Evolutionary conservation across 2,888 invertebrate genomes (phyloP), one percentile per base, ranked within the genome.

Genomic region (Clusia tigrina): DNA sequence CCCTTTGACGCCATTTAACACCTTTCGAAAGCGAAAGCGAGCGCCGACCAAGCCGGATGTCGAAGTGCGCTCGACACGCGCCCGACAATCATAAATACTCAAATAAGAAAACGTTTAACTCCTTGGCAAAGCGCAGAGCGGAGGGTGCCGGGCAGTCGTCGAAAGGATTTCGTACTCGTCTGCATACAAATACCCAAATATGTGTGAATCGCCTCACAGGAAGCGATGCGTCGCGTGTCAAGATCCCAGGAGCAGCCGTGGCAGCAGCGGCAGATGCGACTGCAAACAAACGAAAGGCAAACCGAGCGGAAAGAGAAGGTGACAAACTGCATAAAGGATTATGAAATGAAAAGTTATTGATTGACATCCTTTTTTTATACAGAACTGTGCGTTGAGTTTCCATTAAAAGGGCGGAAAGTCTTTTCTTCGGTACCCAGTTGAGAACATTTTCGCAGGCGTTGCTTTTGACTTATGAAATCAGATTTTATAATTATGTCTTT

Each of bases 11-110:
- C 67, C 65, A 65, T 65, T 54, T 56, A 55, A 65, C 67, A 65
- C 67, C 65, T 67, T 65, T 54, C 42, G 53, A 53, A 48, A 58
- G 22, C 32, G 26, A 59, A 46, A 53, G 15, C 26, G 58, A 38
- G 9, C n/a, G n/a, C n/a, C n/a, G n/a, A n/a, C n/a, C n/a, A n/a
- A 38, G 61, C 59, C 66, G 62, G 58, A 62, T 60, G 57, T 38
- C 62, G 61, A 64, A 73, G 76, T 74, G 80, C 76, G 78, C 57
- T 60, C 56, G 77, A 68, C 78, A 79, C 79, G 76, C 77, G 79
- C 65, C 68, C 51, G 54, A 59, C 54, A 63, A 66, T 61, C 54
- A 60, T 62, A 65, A 63, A 62, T 60, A 63, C 59, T 26, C 57
- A 67, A 62, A 63, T 65, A 67, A 56, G 65, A 67, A 65, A 65